phyloP scores from a whole-genome alignment of 1,140 invertebrate species.

The Hormaphis cornu region DNA sequence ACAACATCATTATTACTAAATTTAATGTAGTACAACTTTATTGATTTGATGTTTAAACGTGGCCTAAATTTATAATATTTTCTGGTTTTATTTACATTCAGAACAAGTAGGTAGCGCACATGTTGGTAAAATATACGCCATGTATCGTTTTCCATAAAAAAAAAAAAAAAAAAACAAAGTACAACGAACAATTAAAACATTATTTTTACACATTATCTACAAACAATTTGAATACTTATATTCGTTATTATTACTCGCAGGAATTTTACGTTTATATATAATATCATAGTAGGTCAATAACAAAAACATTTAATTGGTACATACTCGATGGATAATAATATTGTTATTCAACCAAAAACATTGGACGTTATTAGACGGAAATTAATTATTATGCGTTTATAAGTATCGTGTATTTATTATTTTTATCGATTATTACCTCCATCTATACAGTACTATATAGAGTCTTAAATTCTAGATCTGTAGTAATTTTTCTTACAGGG shows the following conservation, averaged over 20 bases:
- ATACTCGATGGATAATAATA: neutral
- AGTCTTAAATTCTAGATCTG: too few species aligned
- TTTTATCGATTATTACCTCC: too few species aligned
- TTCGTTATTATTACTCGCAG: conserved; percentile 3
- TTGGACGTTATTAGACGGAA: too few species aligned
- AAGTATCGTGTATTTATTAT: too few species aligned
- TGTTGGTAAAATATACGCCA: neutral
- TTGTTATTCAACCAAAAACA: neutral
- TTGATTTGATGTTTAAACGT: neutral
- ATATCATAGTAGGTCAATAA: too few species aligned
- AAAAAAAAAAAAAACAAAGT: neutral
- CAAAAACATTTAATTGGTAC: neutral
- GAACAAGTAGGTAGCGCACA: neutral
- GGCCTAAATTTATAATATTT: too few species aligned
- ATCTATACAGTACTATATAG: too few species aligned
- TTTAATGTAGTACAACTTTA: conserved; percentile 3
- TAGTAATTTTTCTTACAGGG: too few species aligned
- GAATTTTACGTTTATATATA: neutral
- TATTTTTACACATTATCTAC: conserved; percentile 7
- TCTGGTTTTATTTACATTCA: neutral
- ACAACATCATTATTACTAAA: conserved; percentile 13
- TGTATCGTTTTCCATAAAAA: neutral
- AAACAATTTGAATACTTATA: neutral
- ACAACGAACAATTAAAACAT: neutral
- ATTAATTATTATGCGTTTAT: too few species aligned